phyloP scores from a whole-genome alignment of 2,113 vertebrate species.

The Brachypodius melanocephalos region DNA sequence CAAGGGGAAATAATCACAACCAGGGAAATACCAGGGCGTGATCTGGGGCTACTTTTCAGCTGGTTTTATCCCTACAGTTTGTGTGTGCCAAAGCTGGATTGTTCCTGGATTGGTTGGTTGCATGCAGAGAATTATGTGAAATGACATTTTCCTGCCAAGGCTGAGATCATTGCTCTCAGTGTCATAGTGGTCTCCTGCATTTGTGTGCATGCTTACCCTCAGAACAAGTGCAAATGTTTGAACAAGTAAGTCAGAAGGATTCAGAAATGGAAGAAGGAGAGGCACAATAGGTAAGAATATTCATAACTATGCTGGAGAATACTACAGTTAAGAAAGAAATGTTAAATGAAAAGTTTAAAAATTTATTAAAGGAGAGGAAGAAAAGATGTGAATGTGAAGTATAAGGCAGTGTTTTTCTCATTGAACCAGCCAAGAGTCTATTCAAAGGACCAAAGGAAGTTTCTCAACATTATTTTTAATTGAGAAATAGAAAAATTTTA shows the following conservation, averaged over 20 bases:
- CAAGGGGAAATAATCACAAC: not conserved
- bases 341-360: not conserved
- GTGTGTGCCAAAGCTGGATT: not conserved
- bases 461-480: not conserved
- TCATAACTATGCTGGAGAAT: not conserved
- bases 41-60: not conserved
- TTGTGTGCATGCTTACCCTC: not conserved
- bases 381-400: not conserved
- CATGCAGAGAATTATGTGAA: accelerated
- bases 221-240: not conserved
- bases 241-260: not conserved
- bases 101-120: not conserved
- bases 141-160: not conserved
- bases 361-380: not conserved
- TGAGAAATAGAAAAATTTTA: not conserved
- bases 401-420: not conserved
- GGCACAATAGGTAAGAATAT: not conserved
- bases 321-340: not conserved
- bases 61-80: not conserved
- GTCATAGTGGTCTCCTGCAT: not conserved
- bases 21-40: not conserved
- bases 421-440: not conserved
- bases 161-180: not conserved
- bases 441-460: not conserved
- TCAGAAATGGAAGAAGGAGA: not conserved